phyloP scores from a whole-genome alignment of 2,888 invertebrate species.

The Caenorhabditis sp. region DNA sequence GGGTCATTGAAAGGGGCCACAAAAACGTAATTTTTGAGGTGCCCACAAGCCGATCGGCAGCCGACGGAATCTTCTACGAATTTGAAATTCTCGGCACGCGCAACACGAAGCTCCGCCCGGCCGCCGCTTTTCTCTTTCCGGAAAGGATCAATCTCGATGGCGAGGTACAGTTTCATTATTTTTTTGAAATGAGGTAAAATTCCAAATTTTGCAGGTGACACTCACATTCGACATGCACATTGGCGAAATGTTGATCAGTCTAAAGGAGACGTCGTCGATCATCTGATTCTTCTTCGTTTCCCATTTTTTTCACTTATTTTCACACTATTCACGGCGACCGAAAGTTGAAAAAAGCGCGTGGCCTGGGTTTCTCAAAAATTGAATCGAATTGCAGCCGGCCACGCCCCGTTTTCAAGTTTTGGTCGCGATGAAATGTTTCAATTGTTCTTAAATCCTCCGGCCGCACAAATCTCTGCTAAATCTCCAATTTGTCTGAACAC shows the following conservation, averaged over 20 bases:
- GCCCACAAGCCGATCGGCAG: background rate
- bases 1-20: too few relatives aligned
- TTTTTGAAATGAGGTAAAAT: background rate
- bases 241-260: slow-evolving; percentile 33
- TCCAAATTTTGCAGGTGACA: slow-evolving; percentile 18
- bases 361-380: too few relatives aligned
- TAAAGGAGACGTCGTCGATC: slow-evolving; percentile 7
- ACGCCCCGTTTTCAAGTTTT: too few relatives aligned
- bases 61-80: slow-evolving; percentile 47
- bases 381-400: too few relatives aligned
- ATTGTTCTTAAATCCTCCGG: too few relatives aligned
- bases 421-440: too few relatives aligned
- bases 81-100: slow-evolving; percentile 33
- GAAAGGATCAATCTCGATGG: slow-evolving; percentile 7
- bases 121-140: slow-evolving; percentile 37
- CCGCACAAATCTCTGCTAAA: too few relatives aligned
- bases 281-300: background rate
- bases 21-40: slow-evolving; percentile 21
- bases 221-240: slow-evolving; percentile 13
- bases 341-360: too few relatives aligned
- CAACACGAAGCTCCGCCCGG: slow-evolving; percentile 20
- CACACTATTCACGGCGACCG: too few relatives aligned
- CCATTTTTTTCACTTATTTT: background rate
- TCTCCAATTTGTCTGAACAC: too few relatives aligned
- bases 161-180: background rate